Evolutionary conservation across 2,888 invertebrate species (phyloP).

Genomic region (Cephus rjabovi): DNA sequence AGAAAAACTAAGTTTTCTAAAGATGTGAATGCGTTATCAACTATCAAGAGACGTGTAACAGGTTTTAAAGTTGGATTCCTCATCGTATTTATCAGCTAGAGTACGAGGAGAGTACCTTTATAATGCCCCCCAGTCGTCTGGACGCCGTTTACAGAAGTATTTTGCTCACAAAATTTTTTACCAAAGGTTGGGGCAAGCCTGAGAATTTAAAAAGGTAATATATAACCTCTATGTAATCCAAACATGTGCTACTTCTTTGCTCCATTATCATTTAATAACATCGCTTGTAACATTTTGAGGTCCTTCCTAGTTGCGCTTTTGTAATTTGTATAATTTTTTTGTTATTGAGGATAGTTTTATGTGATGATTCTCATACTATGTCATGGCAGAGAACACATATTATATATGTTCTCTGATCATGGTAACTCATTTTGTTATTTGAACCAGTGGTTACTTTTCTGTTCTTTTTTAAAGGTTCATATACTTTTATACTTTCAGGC

Average conservation of each 20-base stretch:
- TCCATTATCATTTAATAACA: not conserved
- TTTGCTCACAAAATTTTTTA: conserved; percentile 91
- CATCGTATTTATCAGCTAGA: conserved; percentile 11
- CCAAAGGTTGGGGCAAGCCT: conserved; percentile 96
- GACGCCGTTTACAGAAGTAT: conserved; percentile 88
- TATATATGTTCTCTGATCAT: no score
- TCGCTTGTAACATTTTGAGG: not conserved
- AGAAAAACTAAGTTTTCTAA: not conserved
- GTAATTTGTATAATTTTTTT: conserved; percentile 14
- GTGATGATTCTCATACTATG: not conserved
- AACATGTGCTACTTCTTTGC: not conserved
- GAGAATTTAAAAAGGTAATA: conserved; percentile 86
- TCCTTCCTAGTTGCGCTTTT: not conserved
- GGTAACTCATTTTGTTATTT: not conserved
- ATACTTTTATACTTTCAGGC: conserved; percentile 71
- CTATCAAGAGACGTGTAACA: not conserved
- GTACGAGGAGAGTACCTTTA: conserved; percentile 10
- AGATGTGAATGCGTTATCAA: not conserved
- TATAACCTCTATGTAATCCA: not conserved
- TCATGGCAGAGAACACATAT: not conserved
- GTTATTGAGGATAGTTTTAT: not conserved
- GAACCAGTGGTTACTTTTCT: not conserved
- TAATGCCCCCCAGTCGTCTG: conserved; percentile 67
- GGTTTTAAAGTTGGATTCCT: conserved; percentile 10
- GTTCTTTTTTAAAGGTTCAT: not conserved